phyloP scores from a whole-genome alignment of 2,888 invertebrate species.

The Agrotis exclamationis region DNA sequence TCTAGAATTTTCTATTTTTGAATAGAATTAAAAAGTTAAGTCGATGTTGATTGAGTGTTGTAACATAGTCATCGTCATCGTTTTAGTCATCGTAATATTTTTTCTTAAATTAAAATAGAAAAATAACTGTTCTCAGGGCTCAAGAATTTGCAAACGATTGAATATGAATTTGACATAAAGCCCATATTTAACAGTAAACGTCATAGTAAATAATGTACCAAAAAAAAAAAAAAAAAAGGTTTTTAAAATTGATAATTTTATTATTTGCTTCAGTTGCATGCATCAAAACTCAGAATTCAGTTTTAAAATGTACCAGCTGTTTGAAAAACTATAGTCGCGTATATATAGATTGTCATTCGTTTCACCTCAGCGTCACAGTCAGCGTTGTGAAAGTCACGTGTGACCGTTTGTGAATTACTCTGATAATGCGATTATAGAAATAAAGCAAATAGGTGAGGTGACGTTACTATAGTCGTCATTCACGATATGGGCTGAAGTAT shows the following conservation, averaged over 20 bases:
- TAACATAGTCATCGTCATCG: slow-evolving; percentile 2
- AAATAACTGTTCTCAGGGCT: slow-evolving; percentile 4
- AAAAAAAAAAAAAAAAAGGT: not conserved
- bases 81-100: too few species aligned
- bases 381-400: slow-evolving; percentile 69
- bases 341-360: slow-evolving; percentile 73
- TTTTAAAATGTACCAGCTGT: slow-evolving; percentile 17
- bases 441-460: slow-evolving; percentile 40
- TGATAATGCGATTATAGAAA: slow-evolving; percentile 52
- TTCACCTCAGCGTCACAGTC: slow-evolving; percentile 77
- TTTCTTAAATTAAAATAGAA: not conserved
- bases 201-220: not conserved
- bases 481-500: slow-evolving; percentile 11
- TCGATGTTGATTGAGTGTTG: slow-evolving; percentile 2
- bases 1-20: slow-evolving; percentile 30
- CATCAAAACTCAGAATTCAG: not conserved
- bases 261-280: too few species aligned
- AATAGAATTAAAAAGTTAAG: slow-evolving; percentile 21
- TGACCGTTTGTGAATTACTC: slow-evolving; percentile 29
- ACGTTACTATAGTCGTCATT: slow-evolving; percentile 34
- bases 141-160: slow-evolving; percentile 21
- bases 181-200: not conserved
- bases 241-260: not conserved
- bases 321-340: slow-evolving; percentile 42
- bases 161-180: slow-evolving; percentile 14